These are phyloP conservation scores for Phylloscopus whistleri DNA, from an alignment of 2,113 vertebrate species.

Conservation along the genomic window DNA sequence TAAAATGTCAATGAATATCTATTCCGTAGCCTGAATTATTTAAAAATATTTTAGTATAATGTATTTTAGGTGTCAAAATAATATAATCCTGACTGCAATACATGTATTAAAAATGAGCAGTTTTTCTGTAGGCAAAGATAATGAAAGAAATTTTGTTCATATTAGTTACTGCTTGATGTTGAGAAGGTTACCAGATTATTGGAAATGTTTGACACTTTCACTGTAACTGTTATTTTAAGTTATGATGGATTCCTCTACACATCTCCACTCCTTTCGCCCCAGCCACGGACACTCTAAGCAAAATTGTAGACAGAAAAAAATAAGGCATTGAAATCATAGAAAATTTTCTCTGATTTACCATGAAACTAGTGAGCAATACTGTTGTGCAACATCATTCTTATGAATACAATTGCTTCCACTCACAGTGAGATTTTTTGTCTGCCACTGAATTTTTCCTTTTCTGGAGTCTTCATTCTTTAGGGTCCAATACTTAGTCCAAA, in stretches of 20 bases:
- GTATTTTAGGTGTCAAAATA: neutral
- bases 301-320: neutral
- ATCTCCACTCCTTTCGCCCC: fast-evolving
- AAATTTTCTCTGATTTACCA: neutral
- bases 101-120: neutral
- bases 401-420: neutral
- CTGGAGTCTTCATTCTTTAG: neutral
- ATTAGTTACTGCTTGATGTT: neutral
- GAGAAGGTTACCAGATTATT: neutral
- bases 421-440: neutral
- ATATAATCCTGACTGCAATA: neutral
- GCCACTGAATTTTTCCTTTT: neutral
- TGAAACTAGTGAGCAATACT: neutral
- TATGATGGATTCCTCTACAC: neutral
- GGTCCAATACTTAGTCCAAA: neutral
- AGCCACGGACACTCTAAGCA: neutral
- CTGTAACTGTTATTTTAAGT: neutral
- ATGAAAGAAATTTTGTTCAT: neutral
- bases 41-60: neutral
- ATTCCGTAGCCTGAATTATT: neutral
- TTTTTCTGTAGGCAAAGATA: neutral
- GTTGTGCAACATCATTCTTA: neutral
- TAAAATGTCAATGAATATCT: neutral
- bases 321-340: neutral
- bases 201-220: neutral